Percentiles rank a stretch among this genome's conserved stretches.
Evolutionary conservation across 2,888 invertebrate genomes (phyloP).

Genomic region (Hypselothyrea guttata): DNA sequence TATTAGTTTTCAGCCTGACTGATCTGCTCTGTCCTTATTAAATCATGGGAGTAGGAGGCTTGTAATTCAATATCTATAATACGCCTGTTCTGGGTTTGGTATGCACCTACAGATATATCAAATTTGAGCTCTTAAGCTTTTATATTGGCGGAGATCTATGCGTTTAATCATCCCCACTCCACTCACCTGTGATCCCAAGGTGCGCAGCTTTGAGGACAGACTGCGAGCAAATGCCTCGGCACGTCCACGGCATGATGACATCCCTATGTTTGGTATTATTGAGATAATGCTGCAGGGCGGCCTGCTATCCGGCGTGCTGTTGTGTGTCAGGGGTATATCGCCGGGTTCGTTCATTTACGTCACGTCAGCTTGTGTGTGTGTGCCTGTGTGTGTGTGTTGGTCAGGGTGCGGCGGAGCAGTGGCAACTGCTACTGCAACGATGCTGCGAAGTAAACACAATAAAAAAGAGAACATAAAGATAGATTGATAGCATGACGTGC

Average conservation of each 20-base stretch:
- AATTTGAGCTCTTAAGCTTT: too few species aligned
- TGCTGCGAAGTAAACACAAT: constrained; percentile 42
- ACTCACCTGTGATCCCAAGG: constrained; percentile 85
- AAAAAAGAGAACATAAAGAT: not conserved
- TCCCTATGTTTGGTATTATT: constrained; percentile 85
- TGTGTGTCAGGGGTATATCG: constrained; percentile 80
- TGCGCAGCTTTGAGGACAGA: constrained; percentile 88
- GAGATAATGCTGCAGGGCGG: constrained; percentile 88
- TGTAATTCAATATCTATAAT: too few species aligned
- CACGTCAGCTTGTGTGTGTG: constrained; percentile 39
- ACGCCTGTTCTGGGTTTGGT: too few species aligned
- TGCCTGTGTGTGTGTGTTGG: not conserved
- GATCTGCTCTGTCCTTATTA: too few species aligned
- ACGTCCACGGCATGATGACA: constrained; percentile 91
- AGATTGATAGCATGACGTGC: constrained; percentile 24
- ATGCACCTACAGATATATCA: too few species aligned
- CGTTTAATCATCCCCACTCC: too few species aligned
- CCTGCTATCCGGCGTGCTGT: constrained; percentile 81
- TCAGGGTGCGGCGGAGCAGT: constrained; percentile 42
- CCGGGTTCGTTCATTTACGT: constrained; percentile 82
- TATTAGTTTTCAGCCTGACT: too few species aligned
- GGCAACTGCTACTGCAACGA: constrained; percentile 50
- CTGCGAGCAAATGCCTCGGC: constrained; percentile 92
- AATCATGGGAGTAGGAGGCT: too few species aligned
- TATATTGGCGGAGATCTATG: too few species aligned